These are phyloP conservation scores for Zaprionus ornatus DNA, from an alignment of 1,140 invertebrate genomes.

Conservation along the genomic window DNA sequence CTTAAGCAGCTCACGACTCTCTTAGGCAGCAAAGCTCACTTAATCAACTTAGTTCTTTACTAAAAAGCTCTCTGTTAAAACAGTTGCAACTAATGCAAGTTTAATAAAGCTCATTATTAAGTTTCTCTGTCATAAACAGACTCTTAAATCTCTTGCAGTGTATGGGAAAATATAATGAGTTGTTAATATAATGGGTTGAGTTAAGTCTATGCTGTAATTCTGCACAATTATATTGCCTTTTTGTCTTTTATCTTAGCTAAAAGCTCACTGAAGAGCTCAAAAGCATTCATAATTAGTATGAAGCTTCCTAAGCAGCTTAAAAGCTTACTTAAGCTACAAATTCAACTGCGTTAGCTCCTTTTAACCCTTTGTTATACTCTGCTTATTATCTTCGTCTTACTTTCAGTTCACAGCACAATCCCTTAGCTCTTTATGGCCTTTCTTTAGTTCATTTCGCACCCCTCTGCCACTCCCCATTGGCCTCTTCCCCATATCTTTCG, in stretches of 20 bases:
- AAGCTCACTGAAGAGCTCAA: background rate
- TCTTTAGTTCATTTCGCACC: background rate
- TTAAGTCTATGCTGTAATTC: too few relatives aligned
- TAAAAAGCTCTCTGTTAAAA: background rate
- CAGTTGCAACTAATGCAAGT: background rate
- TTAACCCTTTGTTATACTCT: background rate
- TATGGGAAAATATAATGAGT: too few relatives aligned
- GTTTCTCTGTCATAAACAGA: too few relatives aligned
- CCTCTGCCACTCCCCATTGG: background rate
- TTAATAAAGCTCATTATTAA: background rate
- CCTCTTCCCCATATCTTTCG: slow-evolving; percentile 6
- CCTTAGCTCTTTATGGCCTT: background rate
- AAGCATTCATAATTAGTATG: too few relatives aligned
- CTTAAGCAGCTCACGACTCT: too few relatives aligned
- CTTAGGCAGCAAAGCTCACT: background rate
- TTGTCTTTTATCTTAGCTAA: background rate
- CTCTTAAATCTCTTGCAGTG: too few relatives aligned
- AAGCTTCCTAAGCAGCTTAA: background rate
- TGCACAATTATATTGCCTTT: too few relatives aligned
- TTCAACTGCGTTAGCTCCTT: background rate
- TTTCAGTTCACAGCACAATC: background rate
- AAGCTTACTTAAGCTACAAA: background rate
- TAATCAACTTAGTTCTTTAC: background rate
- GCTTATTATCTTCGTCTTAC: background rate
- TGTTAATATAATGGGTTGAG: too few relatives aligned